A percentile compares a stretch with the other conserved stretches of the same genome.
Conservation (phyloP, 2,797 vertebrate genomes). For the Acanthornis magna region DNA sequence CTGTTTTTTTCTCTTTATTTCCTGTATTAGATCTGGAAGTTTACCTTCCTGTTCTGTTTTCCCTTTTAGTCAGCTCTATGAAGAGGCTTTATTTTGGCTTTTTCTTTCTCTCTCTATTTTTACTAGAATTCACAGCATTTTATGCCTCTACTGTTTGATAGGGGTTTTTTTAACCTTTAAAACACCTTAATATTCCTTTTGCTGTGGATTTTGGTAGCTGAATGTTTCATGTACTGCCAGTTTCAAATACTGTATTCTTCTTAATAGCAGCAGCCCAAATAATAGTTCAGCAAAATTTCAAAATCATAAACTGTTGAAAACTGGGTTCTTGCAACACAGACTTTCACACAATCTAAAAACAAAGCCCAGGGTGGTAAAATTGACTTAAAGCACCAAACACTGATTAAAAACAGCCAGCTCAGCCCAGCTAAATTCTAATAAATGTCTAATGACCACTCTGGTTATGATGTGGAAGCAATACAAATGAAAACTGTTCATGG, state of each 20-base stretch:
- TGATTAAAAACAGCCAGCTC: background rate
- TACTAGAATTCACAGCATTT: background rate
- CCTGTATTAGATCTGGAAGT: background rate
- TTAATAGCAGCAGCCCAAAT: background rate
- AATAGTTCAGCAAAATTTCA: background rate
- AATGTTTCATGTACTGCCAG: background rate
- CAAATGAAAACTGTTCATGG: rapidly evolving
- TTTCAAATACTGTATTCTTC: background rate
- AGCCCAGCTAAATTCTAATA: background rate
- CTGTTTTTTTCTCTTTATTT: background rate
- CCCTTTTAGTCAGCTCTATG: background rate
- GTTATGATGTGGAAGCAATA: background rate
- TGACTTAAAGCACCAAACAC: background rate
- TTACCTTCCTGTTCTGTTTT: background rate
- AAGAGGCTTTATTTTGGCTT: background rate
- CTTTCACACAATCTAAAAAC: background rate
- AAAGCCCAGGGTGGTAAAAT: background rate
- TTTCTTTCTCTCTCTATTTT: background rate
- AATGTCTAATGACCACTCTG: background rate
- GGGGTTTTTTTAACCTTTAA: background rate
- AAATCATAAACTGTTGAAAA: background rate
- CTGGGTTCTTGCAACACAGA: background rate
- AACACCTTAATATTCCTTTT: background rate
- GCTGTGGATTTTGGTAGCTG: background rate
- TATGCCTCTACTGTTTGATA: background rate